Conservation (phyloP, 1,140 invertebrate genomes). For the Subanguina moxae region DNA sequence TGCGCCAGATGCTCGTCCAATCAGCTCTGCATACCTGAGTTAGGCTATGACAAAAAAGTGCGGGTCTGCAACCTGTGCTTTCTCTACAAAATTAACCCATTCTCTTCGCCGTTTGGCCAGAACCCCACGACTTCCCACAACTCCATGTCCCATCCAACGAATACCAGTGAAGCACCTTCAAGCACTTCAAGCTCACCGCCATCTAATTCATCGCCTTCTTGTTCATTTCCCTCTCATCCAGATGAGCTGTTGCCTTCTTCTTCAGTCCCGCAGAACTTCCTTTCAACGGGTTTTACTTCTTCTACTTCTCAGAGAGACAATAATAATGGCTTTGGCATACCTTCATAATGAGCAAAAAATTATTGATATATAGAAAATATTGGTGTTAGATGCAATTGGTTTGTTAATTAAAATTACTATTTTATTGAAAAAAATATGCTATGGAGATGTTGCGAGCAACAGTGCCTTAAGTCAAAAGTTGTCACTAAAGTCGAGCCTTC, state of each 20-base stretch:
- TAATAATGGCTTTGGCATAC: neutral
- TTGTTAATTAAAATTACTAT: too few species aligned
- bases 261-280: neutral
- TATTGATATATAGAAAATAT: too few species aligned
- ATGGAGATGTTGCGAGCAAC: too few species aligned
- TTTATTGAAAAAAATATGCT: too few species aligned
- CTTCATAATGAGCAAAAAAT: neutral
- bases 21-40: slow-evolving; percentile 49
- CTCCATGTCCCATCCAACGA: neutral
- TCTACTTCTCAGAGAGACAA: neutral
- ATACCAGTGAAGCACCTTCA: neutral
- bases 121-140: neutral
- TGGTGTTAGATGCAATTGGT: too few species aligned
- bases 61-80: slow-evolving; percentile 57
- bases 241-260: slow-evolving; percentile 1
- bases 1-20: slow-evolving; percentile 54
- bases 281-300: neutral
- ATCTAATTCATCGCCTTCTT: slow-evolving; percentile 10
- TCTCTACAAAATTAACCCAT: slow-evolving; percentile 56
- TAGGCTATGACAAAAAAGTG: slow-evolving; percentile 57
- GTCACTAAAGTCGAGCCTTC: too few species aligned
- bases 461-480: too few species aligned
- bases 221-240: neutral
- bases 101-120: slow-evolving; percentile 29
- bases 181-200: neutral